Base-by-base conservation (phyloP, 2,888 invertebrate genomes). In the Lypha dubia region DNA sequence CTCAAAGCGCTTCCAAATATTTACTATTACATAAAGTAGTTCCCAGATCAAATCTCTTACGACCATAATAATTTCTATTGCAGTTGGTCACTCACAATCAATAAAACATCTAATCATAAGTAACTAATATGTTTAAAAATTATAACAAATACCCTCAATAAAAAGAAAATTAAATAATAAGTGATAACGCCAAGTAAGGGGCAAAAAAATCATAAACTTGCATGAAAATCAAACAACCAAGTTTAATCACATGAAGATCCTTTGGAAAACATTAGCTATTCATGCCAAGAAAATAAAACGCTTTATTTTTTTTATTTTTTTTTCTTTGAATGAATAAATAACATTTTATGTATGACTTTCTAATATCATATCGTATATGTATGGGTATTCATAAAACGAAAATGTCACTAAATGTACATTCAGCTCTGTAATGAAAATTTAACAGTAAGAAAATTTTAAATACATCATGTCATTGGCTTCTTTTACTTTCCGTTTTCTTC, bases 401-500 rank as follows among this genome's bases (percentile, higher is more conserved):
- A 60, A 22, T 73, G 22, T 32, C 28, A 38, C 35, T 38, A 32
- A 35, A 11, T 17, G 51, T 65, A 13, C 38, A 65, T 53, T 63
- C n/a, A 53, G 11, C 62, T 62, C 22, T 17, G 3, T 38, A 24
- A 53, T 63, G 51, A 28, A 74, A 53, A 32, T 17, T 15, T 15
- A 58, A 13, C 22, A 58, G n/a, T 22, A 46, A 22, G 0, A 46
- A 9, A 75, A 65, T 65, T 75, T 63, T 0, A 65, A 76, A 67
- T 53, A 28, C 56, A 65, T 46, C 35, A 49, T 38, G 56, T 67
- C 24, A 56, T 38, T 67, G 46, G 32, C 46, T 68, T 67, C 3
- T 5, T 13, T 24, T 17, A 13, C 38, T 53, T 60, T 35, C 38
- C 5, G 4, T 24, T 65, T 58, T 5, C 56, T 56, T 28, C 11